Conservation (phyloP, 2,797 vertebrate species). For the Allobates femoralis region DNA sequence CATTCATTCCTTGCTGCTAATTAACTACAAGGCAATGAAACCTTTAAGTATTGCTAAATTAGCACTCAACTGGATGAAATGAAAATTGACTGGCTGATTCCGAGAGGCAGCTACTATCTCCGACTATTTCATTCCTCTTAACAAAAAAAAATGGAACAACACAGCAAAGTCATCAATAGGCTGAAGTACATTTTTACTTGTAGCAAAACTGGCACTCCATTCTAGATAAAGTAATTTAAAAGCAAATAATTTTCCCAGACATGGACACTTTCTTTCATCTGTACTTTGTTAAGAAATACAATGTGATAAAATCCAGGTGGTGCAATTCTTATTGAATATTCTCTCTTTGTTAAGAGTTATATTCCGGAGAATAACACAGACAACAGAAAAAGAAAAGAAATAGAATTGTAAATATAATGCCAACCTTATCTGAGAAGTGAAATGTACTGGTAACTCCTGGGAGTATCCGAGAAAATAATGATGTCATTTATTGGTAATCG, state of each 20-base stretch:
- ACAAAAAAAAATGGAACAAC: slow-evolving; percentile 53
- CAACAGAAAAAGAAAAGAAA: slow-evolving; percentile 7
- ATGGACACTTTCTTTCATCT: slow-evolving; percentile 8
- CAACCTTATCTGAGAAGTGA: slow-evolving; percentile 9
- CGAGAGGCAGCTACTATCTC: slow-evolving; percentile 48
- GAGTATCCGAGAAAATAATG: not conserved
- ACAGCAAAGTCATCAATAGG: slow-evolving; percentile 46
- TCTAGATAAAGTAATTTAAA: slow-evolving; percentile 32
- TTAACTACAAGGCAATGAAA: slow-evolving; percentile 64
- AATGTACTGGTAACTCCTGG: not conserved
- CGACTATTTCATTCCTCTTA: slow-evolving; percentile 41
- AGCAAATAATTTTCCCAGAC: slow-evolving; percentile 21
- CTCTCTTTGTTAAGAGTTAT: slow-evolving; percentile 19
- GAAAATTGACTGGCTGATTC: slow-evolving; percentile 61
- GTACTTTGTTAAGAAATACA: slow-evolving; percentile 26
- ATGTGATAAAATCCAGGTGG: slow-evolving; percentile 13
- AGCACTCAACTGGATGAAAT: slow-evolving; percentile 63
- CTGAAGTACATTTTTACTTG: slow-evolving; percentile 47
- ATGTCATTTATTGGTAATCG: slow-evolving; percentile 8
- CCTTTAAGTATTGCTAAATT: slow-evolving; percentile 64
- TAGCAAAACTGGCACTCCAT: slow-evolving; percentile 40
- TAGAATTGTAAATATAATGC: not conserved
- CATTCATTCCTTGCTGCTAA: slow-evolving; percentile 62
- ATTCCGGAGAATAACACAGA: not conserved
- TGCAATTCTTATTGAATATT: slow-evolving; percentile 13